These are phyloP conservation scores for Pristionchus mayeri DNA, from an alignment of 2,888 invertebrate species.

Conservation along the genomic window DNA sequence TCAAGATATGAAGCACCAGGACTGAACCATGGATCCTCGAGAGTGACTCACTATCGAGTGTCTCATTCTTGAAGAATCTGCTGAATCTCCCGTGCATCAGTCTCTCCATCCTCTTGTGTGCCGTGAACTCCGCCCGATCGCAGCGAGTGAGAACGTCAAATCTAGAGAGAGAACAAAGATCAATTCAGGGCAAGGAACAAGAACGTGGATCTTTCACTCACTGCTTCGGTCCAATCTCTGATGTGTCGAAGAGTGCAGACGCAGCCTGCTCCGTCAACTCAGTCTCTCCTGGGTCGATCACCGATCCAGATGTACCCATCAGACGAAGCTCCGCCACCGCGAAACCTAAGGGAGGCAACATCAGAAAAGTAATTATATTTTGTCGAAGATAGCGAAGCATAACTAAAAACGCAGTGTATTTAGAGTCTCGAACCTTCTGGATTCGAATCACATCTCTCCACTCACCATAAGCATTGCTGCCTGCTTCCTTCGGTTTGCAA, in stretches of 20 bases:
- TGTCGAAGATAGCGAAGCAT: too few species aligned
- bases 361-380: neutral
- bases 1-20: neutral
- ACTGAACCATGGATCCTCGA: neutral
- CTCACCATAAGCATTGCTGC: slow-evolving; percentile 17
- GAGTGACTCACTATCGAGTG: neutral
- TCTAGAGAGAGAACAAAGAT: slow-evolving; percentile 3
- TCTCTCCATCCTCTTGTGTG: slow-evolving; percentile 50
- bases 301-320: neutral
- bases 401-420: too few species aligned
- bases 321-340: slow-evolving; percentile 43
- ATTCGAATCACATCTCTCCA: too few species aligned
- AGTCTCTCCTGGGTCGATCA: neutral
- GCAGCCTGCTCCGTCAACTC: neutral
- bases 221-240: slow-evolving; percentile 44
- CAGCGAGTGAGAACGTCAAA: slow-evolving; percentile 16
- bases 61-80: slow-evolving; percentile 33
- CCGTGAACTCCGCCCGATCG: slow-evolving; percentile 20
- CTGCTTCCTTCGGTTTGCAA: slow-evolving; percentile 6
- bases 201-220: slow-evolving; percentile 39
- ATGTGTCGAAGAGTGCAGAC: neutral
- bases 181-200: neutral
- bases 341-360: neutral
- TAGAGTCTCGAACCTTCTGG: too few species aligned
- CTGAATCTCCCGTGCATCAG: neutral